Percentiles rank a stretch among this genome's conserved stretches.
phyloP scores from a whole-genome alignment of 2,113 vertebrate species.

The Nothoprocta pentlandii region DNA sequence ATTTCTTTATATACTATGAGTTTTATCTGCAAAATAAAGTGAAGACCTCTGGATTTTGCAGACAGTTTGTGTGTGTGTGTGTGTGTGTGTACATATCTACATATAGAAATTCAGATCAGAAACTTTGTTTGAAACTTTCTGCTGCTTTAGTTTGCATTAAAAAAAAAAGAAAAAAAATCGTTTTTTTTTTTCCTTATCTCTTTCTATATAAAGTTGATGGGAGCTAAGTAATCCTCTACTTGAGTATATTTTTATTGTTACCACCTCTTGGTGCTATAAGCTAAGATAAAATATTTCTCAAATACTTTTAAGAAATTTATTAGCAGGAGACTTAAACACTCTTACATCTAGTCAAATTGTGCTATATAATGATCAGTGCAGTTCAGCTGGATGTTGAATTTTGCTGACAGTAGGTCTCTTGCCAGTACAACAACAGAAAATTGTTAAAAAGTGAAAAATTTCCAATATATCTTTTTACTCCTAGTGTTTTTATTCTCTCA shows the following conservation, averaged over 20 bases:
- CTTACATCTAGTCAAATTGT: background rate
- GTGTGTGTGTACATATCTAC: too few relatives aligned
- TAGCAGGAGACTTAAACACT: background rate
- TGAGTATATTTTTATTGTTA: background rate
- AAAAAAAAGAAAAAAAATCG: background rate
- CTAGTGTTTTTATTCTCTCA: background rate
- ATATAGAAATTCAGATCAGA: background rate
- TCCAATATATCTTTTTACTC: background rate
- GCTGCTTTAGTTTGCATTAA: background rate
- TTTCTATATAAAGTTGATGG: background rate
- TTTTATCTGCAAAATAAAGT: background rate
- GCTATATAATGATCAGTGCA: fast-evolving
- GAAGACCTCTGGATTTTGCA: background rate
- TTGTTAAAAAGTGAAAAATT: background rate
- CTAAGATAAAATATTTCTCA: background rate
- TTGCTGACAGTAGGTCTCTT: background rate
- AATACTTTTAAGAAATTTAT: background rate
- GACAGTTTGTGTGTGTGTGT: background rate
- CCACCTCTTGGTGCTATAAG: background rate
- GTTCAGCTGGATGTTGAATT: background rate
- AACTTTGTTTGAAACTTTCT: background rate
- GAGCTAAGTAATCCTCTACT: background rate
- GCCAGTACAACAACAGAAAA: background rate
- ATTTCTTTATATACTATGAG: background rate
- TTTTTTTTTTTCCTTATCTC: background rate